Evolutionary conservation across 2,797 vertebrate genomes (phyloP).

Genomic region (Epinephelus awoara): DNA sequence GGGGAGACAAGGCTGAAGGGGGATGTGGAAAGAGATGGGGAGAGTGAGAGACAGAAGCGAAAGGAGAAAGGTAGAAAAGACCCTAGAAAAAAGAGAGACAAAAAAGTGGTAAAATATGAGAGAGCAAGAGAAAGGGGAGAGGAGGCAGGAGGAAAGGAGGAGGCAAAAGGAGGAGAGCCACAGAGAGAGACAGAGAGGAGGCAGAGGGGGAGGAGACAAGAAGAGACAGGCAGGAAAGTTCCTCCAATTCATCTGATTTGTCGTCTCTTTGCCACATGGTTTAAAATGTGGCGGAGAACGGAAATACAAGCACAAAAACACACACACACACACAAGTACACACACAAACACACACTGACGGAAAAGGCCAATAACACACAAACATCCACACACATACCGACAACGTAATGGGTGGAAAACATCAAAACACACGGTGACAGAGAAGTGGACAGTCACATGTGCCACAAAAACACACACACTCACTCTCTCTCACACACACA

Average conservation of each 20-base stretch:
- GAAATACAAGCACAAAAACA: conserved; percentile 25
- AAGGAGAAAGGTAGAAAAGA: neutral
- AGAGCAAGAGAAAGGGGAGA: neutral
- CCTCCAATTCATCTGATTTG: conserved; percentile 43
- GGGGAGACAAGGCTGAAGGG: neutral
- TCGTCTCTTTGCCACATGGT: conserved; percentile 20
- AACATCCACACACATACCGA: conserved; percentile 22
- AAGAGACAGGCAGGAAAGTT: conserved; percentile 41
- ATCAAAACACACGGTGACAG: conserved; percentile 39
- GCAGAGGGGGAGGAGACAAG: neutral
- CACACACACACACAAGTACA: conserved; percentile 8
- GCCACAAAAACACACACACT: conserved; percentile 10
- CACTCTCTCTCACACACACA: conserved; percentile 9
- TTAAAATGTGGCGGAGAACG: conserved; percentile 26
- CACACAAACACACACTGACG: neutral
- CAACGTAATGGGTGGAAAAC: conserved; percentile 47
- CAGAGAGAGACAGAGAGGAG: neutral
- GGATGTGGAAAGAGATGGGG: neutral
- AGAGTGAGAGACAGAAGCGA: neutral
- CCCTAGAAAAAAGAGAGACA: too few species aligned
- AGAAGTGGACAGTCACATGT: conserved; percentile 42
- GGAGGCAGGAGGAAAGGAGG: neutral
- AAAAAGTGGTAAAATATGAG: too few species aligned
- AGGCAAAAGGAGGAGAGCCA: neutral
- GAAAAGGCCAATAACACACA: conserved; percentile 8